phyloP scores from a whole-genome alignment of 2,888 invertebrate species.

The Rapana venosa region DNA sequence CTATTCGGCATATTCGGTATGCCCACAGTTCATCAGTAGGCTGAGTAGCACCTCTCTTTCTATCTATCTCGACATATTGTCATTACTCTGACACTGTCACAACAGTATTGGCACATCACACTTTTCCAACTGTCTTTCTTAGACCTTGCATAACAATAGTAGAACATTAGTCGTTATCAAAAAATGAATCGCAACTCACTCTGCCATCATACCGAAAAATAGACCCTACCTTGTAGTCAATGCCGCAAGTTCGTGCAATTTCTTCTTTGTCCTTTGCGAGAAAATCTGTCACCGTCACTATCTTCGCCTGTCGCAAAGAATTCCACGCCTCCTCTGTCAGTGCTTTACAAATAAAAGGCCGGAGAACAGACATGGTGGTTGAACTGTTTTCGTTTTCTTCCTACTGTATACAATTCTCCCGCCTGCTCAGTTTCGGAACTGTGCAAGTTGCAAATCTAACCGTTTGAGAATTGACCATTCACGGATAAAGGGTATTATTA shows the following conservation, averaged over 20 bases:
- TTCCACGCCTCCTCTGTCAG: conserved; percentile 51
- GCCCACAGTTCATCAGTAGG: too few species aligned
- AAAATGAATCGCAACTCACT: too few species aligned
- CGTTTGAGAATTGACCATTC: neutral
- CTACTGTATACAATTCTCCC: neutral
- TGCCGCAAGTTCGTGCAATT: conserved; percentile 54
- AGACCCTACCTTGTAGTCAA: conserved; percentile 63
- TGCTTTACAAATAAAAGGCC: conserved; percentile 49
- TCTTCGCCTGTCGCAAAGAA: conserved; percentile 52
- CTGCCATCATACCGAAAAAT: too few species aligned
- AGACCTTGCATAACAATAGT: too few species aligned
- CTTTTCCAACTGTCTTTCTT: too few species aligned
- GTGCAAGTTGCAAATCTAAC: neutral
- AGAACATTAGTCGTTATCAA: too few species aligned
- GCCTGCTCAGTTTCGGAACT: neutral
- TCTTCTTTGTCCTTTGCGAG: conserved; percentile 59
- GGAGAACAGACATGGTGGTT: conserved; percentile 49
- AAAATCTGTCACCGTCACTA: conserved; percentile 60
- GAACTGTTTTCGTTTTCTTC: neutral
- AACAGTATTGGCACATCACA: too few species aligned
- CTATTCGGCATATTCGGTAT: too few species aligned
- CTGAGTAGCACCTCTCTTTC: too few species aligned
- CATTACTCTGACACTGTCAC: too few species aligned
- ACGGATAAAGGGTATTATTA: neutral
- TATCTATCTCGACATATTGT: too few species aligned